phyloP scores from a whole-genome alignment of 2,888 invertebrate species.

The Gisinianus flammeolus region DNA sequence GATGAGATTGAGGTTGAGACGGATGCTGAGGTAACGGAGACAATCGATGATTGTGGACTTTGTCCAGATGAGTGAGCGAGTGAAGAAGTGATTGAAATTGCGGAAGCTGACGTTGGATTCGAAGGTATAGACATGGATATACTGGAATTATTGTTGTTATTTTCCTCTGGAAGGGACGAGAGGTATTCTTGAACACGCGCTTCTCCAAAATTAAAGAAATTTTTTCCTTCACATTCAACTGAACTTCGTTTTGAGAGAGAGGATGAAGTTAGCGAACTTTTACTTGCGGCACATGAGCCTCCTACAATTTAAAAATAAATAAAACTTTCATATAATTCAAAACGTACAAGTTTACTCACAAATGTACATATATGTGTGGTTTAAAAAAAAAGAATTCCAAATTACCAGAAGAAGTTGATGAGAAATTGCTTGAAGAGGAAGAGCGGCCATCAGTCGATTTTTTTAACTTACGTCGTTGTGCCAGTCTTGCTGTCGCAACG shows the following conservation, averaged over 20 bases:
- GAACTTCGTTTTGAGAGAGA: constrained; percentile 55
- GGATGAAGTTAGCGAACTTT: constrained; percentile 55
- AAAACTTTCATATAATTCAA: no score
- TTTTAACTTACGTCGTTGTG: constrained; percentile 71
- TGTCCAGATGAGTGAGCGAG: constrained; percentile 14
- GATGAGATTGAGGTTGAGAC: constrained; percentile 28
- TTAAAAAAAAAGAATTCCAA: constrained; percentile 23
- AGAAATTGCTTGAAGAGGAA: constrained; percentile 63
- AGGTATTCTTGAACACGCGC: constrained; percentile 65
- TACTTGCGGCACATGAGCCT: constrained; percentile 60
- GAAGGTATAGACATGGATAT: constrained; percentile 42
- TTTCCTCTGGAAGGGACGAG: constrained; percentile 64
- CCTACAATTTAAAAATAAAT: constrained; percentile 52
- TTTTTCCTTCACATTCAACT: constrained; percentile 52
- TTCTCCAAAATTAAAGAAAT: constrained; percentile 65
- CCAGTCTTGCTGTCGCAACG: constrained; percentile 73
- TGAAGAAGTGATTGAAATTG: constrained; percentile 39
- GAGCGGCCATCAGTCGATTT: constrained; percentile 63
- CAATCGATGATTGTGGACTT: constrained; percentile 23
- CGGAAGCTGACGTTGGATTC: constrained; percentile 44
- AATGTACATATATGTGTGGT: constrained; percentile 17
- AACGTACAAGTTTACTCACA: neutral
- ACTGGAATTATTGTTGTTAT: constrained; percentile 57
- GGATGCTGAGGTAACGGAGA: constrained; percentile 22
- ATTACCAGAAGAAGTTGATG: constrained; percentile 60